Conservation (phyloP, 1,140 invertebrate genomes). For the Brachionus plicatilis region DNA sequence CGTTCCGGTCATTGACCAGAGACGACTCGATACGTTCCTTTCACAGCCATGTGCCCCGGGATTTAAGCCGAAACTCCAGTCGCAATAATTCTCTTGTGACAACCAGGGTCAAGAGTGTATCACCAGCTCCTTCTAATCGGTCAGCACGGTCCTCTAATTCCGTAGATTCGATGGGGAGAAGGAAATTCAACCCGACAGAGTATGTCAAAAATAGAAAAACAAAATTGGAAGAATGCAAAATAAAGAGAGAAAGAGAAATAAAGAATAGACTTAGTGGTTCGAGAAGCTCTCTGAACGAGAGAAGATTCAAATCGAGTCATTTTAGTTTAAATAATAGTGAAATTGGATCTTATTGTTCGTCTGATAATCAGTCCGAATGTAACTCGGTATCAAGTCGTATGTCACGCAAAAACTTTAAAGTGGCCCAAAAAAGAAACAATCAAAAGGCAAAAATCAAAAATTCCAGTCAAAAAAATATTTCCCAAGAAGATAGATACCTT, state of each 20-base stretch:
- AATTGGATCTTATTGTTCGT: not conserved
- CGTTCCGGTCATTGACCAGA: not conserved
- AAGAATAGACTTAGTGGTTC: not conserved
- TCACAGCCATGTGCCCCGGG: not conserved
- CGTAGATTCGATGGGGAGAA: not conserved
- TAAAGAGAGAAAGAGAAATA: not conserved
- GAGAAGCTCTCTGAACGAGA: not conserved
- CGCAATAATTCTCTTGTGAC: not conserved
- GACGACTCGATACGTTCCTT: not conserved
- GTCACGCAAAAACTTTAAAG: not conserved
- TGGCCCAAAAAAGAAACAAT: not conserved
- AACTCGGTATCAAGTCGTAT: not conserved
- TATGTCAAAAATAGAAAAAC: slow-evolving; percentile 32
- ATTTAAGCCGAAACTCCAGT: not conserved
- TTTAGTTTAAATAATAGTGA: slow-evolving; percentile 17
- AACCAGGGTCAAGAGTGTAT: not conserved
- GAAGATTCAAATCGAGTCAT: not conserved
- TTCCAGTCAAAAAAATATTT: not conserved
- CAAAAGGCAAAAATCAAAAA: not conserved
- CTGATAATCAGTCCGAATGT: slow-evolving; percentile 17
- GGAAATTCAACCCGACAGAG: slow-evolving; percentile 31
- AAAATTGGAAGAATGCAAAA: slow-evolving; percentile 6
- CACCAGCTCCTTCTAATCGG: not conserved
- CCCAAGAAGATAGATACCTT: not conserved
- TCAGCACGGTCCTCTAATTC: not conserved